Base-by-base conservation (phyloP, 2,113 vertebrate genomes). In the Larimichthys polyactis region DNA sequence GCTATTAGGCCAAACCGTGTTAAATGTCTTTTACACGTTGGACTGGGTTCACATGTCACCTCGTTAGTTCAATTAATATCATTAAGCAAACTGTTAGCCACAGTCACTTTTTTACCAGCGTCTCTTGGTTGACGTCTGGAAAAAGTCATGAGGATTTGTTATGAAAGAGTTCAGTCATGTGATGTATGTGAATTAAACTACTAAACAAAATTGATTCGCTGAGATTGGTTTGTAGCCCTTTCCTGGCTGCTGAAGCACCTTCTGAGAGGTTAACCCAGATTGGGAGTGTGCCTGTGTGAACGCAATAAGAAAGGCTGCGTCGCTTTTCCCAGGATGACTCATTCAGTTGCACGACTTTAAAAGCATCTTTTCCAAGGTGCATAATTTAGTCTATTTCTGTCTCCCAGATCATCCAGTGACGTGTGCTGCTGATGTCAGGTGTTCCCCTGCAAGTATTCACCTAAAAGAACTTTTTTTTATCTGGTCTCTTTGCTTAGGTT, bases 401-500 rank as follows among this genome's bases (percentile, higher is more conserved):
- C 43, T 59, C 46, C 29, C 4, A 11, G 5, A 78, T 75, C 16
- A 75, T 76, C 62, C 62, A 73, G 57, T 81, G 75, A 80, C 22
- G 22, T 85, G 36, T 43, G 6, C 27, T 54, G 11, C 22, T 63
- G 65, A 75, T 19, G 64, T 74, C 48, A 24, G 55, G 40, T 73
- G 71, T 80, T 72, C 55, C 54, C 54, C 67, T 63, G 11, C 44
- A 7, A 43, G 14, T 49, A 2, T 60, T 74, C 29, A 40, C 36
- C 0, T 20, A 19, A 49, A 19, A 22, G 11, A 32, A 58, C 22
- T 32, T 62, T 55, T 32, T 36, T 36, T 36, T 16, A 9, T 32
- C 10, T 62, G 2, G 2, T 66, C 80, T 5, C 9, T 69, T 67
- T 73, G 3, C 36, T 59, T 59, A 99, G 98, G 93, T 99, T 99